Conservation (phyloP, 2,797 vertebrate species). For the Luscinia luscinia region DNA sequence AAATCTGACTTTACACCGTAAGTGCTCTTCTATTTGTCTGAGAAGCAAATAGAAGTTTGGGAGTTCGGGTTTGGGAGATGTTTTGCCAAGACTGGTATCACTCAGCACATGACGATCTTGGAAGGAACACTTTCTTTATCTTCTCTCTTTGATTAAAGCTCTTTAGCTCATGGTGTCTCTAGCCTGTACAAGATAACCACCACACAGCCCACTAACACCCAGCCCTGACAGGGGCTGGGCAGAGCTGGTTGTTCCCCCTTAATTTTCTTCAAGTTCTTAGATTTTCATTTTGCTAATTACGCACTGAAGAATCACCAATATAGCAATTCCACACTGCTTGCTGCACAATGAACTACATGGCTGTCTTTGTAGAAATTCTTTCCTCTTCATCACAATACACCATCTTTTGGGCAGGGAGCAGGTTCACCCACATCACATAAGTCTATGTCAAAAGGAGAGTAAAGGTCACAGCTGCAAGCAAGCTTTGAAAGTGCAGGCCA, state of each 20-base stretch:
- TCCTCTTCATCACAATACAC: not conserved
- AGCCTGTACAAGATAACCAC: not conserved
- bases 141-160: not conserved
- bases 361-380: not conserved
- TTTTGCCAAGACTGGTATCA: not conserved
- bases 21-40: not conserved
- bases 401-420: not conserved
- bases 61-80: not conserved
- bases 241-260: not conserved
- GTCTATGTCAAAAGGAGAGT: not conserved
- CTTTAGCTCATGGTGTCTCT: not conserved
- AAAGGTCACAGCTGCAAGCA: not conserved
- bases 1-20: not conserved
- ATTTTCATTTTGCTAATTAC: not conserved
- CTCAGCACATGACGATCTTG: accelerated
- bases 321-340: not conserved
- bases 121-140: not conserved
- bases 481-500: not conserved
- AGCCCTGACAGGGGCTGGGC: not conserved
- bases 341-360: not conserved
- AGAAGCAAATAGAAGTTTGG: not conserved
- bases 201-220: not conserved
- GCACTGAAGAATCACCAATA: not conserved
- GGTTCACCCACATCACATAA: not conserved
- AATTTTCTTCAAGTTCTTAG: not conserved